Evolutionary conservation across 2,888 invertebrate species (phyloP).

Genomic region (Cephus sareptanus): DNA sequence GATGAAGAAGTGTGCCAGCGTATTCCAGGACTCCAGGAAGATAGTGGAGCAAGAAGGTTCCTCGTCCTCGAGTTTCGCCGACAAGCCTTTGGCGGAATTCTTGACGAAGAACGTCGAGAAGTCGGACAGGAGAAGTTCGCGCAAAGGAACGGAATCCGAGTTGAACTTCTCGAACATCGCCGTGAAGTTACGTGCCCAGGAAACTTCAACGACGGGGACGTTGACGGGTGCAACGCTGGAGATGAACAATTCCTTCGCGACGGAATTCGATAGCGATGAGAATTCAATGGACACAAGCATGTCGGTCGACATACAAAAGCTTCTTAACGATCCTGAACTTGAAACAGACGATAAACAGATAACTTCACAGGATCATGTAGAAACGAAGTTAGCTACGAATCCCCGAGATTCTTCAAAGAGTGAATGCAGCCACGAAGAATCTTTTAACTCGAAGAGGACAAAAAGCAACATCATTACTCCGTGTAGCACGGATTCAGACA

Average conservation of each 20-base stretch:
- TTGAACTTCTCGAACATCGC: conserved; percentile 33
- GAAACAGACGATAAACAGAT: conserved; percentile 26
- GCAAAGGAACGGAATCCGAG: conserved; percentile 7
- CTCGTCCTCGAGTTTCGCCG: conserved; percentile 27
- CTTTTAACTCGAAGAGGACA: conserved; percentile 1
- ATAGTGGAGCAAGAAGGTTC: not conserved
- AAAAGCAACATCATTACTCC: not conserved
- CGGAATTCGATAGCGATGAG: conserved; percentile 50
- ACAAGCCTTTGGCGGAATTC: conserved; percentile 34
- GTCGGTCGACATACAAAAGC: conserved; percentile 44
- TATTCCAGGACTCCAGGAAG: not conserved
- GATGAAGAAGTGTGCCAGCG: not conserved
- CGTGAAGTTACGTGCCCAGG: conserved; percentile 32
- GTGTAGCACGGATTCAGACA: not conserved
- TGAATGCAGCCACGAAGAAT: not conserved
- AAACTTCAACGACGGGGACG: conserved; percentile 3
- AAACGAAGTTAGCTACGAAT: not conserved
- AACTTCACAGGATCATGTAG: not conserved
- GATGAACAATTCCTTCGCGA: conserved; percentile 18
- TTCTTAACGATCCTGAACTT: conserved; percentile 44
- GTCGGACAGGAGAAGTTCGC: conserved; percentile 7
- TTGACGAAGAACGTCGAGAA: conserved; percentile 22
- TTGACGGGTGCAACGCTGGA: not conserved
- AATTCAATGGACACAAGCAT: conserved; percentile 43
- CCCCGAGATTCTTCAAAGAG: not conserved